Evolutionary conservation across 23 tunicate species (phyloP), one percentile per base, ranked within the genome.

Genomic region (Ascidia mentula): DNA sequence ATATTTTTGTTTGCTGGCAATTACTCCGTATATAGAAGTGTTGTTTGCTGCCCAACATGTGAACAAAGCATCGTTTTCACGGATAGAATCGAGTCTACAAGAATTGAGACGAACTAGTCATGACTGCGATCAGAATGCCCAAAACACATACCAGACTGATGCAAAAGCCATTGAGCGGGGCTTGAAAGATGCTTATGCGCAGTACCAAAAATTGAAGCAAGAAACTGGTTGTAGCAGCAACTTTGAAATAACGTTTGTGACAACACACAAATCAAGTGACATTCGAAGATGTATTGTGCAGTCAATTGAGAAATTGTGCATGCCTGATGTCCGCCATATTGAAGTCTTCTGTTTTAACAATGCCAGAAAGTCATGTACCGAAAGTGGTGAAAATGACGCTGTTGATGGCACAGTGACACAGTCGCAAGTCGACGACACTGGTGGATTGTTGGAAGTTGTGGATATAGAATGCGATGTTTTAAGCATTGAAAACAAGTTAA

Each of bases 121-220:
- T 28, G 80, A 86, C 7, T 31, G 71, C 37, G 37, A 37, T 31
- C 74, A 69, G 79, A 59, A 75, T 32, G 45, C 22, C 40, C 0
- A 8, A 31, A 38, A 18, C 26, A 35, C 40, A 78, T 26, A 53
- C 22, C 61, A 39, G 26, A 36, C 72, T 31, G 82, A 77, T 40
- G 37, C 38, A 1, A 79, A 79, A 59, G 31, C 73, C 9, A 45
- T 80, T 28, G 89, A 84, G 37, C 75, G 85, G 40, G 53, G 82
- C 18, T 26, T 93, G 13, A 73, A 81, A 69, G 89, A 79, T 46
- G 84, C 98, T 18, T 40, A 38, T 17, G 38, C 76, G 20, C 82
- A 88, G 59, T 93, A 83, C 80, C 76, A 74, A 38, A 93, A 93
- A 61, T 69, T 92, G 24, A 85, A 80, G 69, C 84, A 88, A 76